Evolutionary conservation across 1,140 invertebrate genomes (phyloP).

Genomic region (honey bee (Apis mellifera)): DNA sequence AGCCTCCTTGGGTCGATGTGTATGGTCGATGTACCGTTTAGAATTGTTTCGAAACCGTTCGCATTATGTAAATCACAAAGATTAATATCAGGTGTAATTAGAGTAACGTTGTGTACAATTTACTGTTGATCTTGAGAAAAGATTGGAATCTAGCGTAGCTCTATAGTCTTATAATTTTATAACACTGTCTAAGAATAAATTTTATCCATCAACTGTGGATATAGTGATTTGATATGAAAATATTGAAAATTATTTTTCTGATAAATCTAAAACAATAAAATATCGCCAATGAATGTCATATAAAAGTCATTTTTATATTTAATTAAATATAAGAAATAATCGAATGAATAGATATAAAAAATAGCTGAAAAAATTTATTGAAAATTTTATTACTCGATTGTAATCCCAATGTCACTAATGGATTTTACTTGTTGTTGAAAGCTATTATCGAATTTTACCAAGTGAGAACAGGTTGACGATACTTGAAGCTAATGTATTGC

Average conservation of each 20-base stretch:
- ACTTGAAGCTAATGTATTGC: neutral
- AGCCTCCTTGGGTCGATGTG: constrained; percentile 21
- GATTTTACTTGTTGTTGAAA: constrained; percentile 7
- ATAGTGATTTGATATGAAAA: too few species aligned
- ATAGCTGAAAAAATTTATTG: neutral
- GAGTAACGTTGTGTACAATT: neutral
- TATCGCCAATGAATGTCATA: neutral
- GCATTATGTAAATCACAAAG: constrained; percentile 32
- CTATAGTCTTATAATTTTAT: neutral
- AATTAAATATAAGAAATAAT: neutral
- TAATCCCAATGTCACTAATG: constrained; percentile 5
- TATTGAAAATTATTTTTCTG: neutral
- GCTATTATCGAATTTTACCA: too few species aligned
- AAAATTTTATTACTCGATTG: neutral
- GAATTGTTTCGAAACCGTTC: constrained; percentile 24
- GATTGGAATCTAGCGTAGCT: constrained; percentile 5
- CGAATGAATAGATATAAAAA: neutral
- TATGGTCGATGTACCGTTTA: neutral
- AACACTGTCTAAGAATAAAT: neutral
- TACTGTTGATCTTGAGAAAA: constrained; percentile 1
- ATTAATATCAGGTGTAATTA: constrained; percentile 28
- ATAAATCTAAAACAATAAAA: neutral
- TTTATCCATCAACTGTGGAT: neutral
- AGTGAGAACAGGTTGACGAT: neutral
- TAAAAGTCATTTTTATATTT: neutral